Percentiles rank a stretch among this genome's conserved stretches.
These are phyloP conservation scores for Proterorhinus semilunaris DNA, from an alignment of 2,113 vertebrate genomes.

Conservation along the genomic window DNA sequence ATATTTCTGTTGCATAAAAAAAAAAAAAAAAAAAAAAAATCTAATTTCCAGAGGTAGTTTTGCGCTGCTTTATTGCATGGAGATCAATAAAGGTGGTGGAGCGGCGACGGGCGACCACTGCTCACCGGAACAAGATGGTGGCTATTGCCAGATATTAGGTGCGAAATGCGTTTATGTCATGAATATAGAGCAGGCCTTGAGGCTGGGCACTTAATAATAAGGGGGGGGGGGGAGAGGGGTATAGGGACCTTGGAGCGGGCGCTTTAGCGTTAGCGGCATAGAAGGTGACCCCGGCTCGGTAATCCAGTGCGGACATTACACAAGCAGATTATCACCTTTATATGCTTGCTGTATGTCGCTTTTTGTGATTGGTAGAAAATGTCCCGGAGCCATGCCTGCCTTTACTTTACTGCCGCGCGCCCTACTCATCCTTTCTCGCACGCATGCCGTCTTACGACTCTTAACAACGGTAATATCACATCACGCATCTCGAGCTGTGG, in stretches of 20 bases:
- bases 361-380: constrained; percentile 22
- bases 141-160: constrained; percentile 67
- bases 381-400: not conserved
- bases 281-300: constrained; percentile 43
- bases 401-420: constrained; percentile 13
- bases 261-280: constrained; percentile 29
- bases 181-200: constrained; percentile 72
- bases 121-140: constrained; percentile 63
- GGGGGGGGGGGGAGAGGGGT: constrained; percentile 15
- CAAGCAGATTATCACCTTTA: constrained; percentile 38
- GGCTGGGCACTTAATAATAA: constrained; percentile 56
- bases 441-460: constrained; percentile 18
- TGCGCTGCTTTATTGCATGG: constrained; percentile 63
- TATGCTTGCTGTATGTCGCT: constrained; percentile 9
- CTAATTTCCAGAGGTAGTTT: constrained; percentile 66
- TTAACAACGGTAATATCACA: constrained; percentile 30
- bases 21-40: constrained; percentile 40
- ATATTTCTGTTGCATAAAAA: constrained; percentile 66
- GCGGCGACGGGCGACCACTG: constrained; percentile 55
- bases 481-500: constrained; percentile 19
- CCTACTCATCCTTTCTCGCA: constrained; percentile 20
- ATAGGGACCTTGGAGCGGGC: constrained; percentile 50
- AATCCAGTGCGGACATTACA: constrained; percentile 17
- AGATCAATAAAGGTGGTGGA: constrained; percentile 71
- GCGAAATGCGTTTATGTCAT: constrained; percentile 66